A percentile compares a stretch with the other conserved stretches of the same genome.
Evolutionary conservation across 2,888 invertebrate genomes (phyloP).

Genomic region (Heterodera filipjevi): DNA sequence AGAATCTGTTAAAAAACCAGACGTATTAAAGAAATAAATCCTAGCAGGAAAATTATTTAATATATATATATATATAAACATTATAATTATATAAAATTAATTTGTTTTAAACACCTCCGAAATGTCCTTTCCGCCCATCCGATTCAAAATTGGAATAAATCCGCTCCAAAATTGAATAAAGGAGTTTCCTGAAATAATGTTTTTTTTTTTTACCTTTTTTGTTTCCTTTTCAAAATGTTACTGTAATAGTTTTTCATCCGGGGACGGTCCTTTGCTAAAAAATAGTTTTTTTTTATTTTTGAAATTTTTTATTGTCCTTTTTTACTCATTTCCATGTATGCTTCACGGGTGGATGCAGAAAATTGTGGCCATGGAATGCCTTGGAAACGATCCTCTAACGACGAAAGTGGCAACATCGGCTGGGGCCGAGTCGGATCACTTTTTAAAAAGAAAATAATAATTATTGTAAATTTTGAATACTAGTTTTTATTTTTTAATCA

Average conservation of each 20-base stretch:
- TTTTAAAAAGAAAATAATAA: constrained; percentile 19
- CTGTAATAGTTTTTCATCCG: constrained; percentile 61
- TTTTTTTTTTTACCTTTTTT: not conserved
- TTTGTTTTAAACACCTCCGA: constrained; percentile 41
- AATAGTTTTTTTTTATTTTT: not conserved
- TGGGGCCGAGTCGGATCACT: constrained; percentile 63
- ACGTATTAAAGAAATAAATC: too few species aligned
- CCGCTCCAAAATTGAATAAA: constrained; percentile 63
- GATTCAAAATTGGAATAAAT: constrained; percentile 61
- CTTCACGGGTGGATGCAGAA: constrained; percentile 58
- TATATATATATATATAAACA: too few species aligned
- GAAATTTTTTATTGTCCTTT: constrained; percentile 14
- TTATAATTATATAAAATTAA: constrained; percentile 11
- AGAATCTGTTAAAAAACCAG: too few species aligned
- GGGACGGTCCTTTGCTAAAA: constrained; percentile 49
- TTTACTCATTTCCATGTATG: constrained; percentile 62
- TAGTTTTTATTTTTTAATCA: not conserved
- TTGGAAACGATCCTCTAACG: constrained; percentile 58
- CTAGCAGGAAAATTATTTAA: too few species aligned
- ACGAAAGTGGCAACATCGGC: constrained; percentile 51
- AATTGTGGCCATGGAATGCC: constrained; percentile 63
- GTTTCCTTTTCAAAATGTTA: not conserved
- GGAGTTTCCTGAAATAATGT: constrained; percentile 19
- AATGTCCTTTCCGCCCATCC: constrained; percentile 43
- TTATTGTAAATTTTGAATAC: not conserved